Percentiles rank a stretch among this genome's conserved stretches.
phyloP scores from a whole-genome alignment of 2,888 invertebrate genomes.

The Cheilosia soror region DNA sequence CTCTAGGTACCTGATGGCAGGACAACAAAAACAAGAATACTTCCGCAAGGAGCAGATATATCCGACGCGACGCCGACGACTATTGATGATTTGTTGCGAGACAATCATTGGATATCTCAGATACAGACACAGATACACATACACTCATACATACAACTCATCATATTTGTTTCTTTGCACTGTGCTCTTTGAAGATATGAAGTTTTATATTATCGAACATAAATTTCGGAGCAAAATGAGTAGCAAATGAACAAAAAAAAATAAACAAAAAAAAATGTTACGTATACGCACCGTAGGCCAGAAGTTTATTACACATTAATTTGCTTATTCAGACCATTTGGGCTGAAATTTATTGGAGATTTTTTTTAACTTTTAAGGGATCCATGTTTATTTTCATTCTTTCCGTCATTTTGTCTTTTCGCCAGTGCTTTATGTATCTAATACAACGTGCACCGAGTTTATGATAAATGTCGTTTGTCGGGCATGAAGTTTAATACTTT shows the following conservation, averaged over 20 bases:
- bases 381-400: slow-evolving; percentile 16
- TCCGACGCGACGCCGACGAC: background rate
- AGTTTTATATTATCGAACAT: slow-evolving; percentile 50
- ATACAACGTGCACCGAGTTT: slow-evolving; percentile 29
- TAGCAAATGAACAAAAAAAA: background rate
- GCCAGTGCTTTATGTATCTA: slow-evolving; percentile 21
- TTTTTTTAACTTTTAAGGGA: slow-evolving; percentile 60
- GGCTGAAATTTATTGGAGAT: slow-evolving; percentile 57
- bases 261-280: slow-evolving; percentile 24
- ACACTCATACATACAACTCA: slow-evolving; percentile 11
- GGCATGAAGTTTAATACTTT: slow-evolving; percentile 41
- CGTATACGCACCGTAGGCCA: slow-evolving; percentile 64
- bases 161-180: background rate
- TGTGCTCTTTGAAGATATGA: slow-evolving; percentile 44
- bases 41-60: slow-evolving; percentile 16
- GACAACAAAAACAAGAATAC: slow-evolving; percentile 30
- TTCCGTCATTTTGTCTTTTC: background rate
- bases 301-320: slow-evolving; percentile 58
- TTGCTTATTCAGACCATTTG: slow-evolving; percentile 62
- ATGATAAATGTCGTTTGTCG: slow-evolving; percentile 56
- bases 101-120: slow-evolving; percentile 45
- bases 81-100: slow-evolving; percentile 63
- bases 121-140: slow-evolving; percentile 13
- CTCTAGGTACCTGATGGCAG: slow-evolving; percentile 32
- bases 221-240: slow-evolving; percentile 42